A percentile compares a stretch with the other conserved stretches of the same genome.
Evolutionary conservation across 1,140 invertebrate species (phyloP).

Genomic region (Leptonema lineaticorne): DNA sequence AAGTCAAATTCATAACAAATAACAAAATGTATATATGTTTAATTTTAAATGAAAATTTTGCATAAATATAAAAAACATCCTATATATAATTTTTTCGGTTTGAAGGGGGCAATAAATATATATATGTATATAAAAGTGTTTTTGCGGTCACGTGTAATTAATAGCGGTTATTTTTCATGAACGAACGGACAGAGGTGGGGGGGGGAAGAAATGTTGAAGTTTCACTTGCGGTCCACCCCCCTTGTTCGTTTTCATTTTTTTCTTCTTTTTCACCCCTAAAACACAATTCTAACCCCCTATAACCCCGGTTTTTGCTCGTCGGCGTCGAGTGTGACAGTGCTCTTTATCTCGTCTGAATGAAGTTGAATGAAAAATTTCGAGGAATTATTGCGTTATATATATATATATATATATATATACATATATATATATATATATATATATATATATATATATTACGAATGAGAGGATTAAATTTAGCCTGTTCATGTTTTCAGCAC

Average conservation of each 20-base stretch:
- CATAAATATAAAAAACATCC: too few relatives aligned
- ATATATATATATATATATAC: not conserved
- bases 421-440: not conserved
- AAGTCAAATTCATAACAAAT: too few relatives aligned
- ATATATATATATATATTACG: too few relatives aligned
- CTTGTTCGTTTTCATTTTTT: not conserved
- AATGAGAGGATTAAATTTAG: too few relatives aligned
- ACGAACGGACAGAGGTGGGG: not conserved
- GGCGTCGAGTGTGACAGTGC: not conserved
- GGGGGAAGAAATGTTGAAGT: not conserved
- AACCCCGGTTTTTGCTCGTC: not conserved
- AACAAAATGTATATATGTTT: too few relatives aligned
- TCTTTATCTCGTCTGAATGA: not conserved
- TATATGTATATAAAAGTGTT: not conserved
- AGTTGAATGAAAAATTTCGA: not conserved
- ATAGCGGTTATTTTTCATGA: not conserved
- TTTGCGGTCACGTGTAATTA: slow-evolving; percentile 15
- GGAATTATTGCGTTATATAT: not conserved
- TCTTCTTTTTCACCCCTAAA: not conserved
- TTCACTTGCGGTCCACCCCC: not conserved
- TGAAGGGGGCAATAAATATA: not conserved
- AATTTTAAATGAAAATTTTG: too few relatives aligned
- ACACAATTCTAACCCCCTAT: not conserved
- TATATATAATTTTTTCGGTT: not conserved
- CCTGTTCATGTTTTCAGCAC: too few relatives aligned